Evolutionary conservation across 2,113 vertebrate genomes (phyloP).

Genomic region (Clarias magur): DNA sequence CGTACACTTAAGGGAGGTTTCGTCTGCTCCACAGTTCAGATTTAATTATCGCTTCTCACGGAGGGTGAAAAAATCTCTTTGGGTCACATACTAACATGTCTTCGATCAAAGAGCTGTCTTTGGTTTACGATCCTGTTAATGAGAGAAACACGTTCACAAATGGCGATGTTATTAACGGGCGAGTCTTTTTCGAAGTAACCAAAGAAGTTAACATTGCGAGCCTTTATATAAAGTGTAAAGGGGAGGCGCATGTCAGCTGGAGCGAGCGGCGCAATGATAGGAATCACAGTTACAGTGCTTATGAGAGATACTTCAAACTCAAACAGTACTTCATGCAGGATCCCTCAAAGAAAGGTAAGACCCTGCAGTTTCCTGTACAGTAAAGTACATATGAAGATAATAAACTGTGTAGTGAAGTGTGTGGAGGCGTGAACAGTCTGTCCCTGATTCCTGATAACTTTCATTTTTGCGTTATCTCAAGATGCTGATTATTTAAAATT

Average conservation of each 20-base stretch:
- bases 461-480: too few relatives aligned
- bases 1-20: background rate
- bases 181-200: constrained; percentile 55
- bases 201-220: constrained; percentile 59
- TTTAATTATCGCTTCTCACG: too few relatives aligned
- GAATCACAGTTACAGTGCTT: constrained; percentile 30
- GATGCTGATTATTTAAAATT: too few relatives aligned
- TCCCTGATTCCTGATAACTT: background rate
- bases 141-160: constrained; percentile 37
- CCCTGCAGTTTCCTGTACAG: background rate
- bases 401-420: too few relatives aligned
- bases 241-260: constrained; percentile 66
- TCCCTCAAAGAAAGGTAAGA: constrained; percentile 48
- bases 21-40: background rate
- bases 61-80: background rate
- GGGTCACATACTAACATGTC: background rate
- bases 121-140: constrained; percentile 42
- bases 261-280: background rate
- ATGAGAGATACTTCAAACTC: constrained; percentile 70
- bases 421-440: too few relatives aligned
- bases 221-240: constrained; percentile 66
- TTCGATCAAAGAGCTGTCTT: constrained; percentile 33
- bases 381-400: background rate
- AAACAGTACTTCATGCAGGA: constrained; percentile 63
- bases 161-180: constrained; percentile 43